A percentile compares a stretch with the other conserved stretches of the same genome.
Evolutionary conservation across 1,140 invertebrate genomes (phyloP).

Genomic region (Cydia amplana): DNA sequence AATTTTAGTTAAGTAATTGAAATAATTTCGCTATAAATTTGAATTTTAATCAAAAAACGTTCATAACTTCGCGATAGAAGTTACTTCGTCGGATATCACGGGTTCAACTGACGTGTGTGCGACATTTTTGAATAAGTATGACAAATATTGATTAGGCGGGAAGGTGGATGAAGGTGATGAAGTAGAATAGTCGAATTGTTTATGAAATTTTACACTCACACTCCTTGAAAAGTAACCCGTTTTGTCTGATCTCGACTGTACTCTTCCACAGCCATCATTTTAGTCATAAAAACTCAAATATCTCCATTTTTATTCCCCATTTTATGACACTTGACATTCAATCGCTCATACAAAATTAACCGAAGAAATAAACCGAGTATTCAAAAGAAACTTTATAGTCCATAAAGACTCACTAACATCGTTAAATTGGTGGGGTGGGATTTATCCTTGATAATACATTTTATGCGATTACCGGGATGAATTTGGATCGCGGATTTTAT

Average conservation of each 20-base stretch:
- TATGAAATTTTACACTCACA: no score
- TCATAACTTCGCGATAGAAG: no score
- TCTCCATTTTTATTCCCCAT: conserved; percentile 36
- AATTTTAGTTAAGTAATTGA: no score
- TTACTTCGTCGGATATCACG: no score
- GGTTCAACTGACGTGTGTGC: no score
- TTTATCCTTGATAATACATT: conserved; percentile 57
- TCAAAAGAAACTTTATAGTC: conserved; percentile 54
- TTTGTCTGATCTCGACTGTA: not conserved
- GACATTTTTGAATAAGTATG: no score
- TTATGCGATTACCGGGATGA: conserved; percentile 56
- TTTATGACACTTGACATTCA: conserved; percentile 34
- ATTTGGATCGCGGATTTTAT: conserved; percentile 39
- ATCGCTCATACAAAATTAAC: conserved; percentile 34
- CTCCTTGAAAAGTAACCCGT: not conserved
- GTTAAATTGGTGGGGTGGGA: conserved; percentile 42
- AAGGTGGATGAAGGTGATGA: no score
- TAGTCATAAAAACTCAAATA: conserved; percentile 24
- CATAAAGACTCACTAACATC: conserved; percentile 57
- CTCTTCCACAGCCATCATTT: not conserved
- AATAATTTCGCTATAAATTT: no score
- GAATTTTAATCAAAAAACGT: no score
- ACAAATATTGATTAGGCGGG: no score
- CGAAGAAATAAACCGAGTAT: conserved; percentile 34
- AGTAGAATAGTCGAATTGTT: no score